Evolutionary conservation across 2,797 vertebrate species (phyloP).

Genomic region (Micrastur ruficollis): DNA sequence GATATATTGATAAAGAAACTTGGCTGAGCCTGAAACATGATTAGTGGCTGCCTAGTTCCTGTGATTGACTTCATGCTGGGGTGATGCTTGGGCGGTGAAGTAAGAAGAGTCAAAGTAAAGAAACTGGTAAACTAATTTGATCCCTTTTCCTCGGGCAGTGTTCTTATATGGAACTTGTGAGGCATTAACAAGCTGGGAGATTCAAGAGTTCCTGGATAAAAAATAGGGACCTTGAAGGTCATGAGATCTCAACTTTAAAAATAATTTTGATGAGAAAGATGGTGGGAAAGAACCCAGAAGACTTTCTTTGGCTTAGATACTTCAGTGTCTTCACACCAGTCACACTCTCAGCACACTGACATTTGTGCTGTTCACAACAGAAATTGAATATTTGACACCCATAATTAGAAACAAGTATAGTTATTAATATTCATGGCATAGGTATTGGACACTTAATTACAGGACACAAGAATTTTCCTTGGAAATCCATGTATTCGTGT

Average conservation of each 20-base stretch:
- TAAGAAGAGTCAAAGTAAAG: neutral
- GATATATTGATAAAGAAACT: conserved; percentile 14
- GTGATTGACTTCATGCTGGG: neutral
- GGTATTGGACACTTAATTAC: neutral
- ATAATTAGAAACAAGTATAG: neutral
- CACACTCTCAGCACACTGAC: neutral
- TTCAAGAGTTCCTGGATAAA: neutral
- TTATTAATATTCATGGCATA: neutral
- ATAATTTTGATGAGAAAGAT: neutral
- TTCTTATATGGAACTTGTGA: neutral
- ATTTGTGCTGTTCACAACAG: neutral
- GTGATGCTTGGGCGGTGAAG: neutral
- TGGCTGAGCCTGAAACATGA: neutral
- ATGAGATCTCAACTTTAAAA: neutral
- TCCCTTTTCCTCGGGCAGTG: neutral
- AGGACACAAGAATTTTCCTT: neutral
- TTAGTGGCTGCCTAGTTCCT: neutral
- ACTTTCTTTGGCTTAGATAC: neutral
- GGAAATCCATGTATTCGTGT: neutral
- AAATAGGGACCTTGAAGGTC: neutral
- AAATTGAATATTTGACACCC: neutral
- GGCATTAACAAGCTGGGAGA: neutral
- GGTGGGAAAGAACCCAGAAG: neutral
- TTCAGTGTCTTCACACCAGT: neutral
- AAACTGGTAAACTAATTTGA: neutral